Evolutionary conservation across 1,140 invertebrate species (phyloP), one percentile per base, ranked within the genome.

Genomic region (Plutomurus gul): DNA sequence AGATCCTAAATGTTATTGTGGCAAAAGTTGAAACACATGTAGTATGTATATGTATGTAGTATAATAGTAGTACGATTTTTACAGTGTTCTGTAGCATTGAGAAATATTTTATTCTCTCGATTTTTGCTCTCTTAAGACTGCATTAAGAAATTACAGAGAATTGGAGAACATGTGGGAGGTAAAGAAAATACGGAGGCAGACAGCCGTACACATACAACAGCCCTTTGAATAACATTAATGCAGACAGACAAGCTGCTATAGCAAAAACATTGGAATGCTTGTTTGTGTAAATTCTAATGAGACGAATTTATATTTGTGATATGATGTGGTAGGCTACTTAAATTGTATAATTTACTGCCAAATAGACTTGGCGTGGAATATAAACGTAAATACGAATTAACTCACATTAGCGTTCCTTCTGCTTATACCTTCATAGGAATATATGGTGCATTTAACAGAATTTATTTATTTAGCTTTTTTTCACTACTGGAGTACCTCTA

Each of bases 61-160:
- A n/a, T n/a, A n/a, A n/a, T n/a, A 43, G 39, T 33, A 36, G 30
- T 56, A 27, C 18, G 22, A n/a, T n/a, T 43, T 43, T 43, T 43
- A 10, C 16, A 30, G 16, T 65, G 8, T n/a, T n/a, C 13, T n/a
- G 27, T 33, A 56, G 27, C 22, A 33, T n/a, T n/a, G n/a, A n/a
- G n/a, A 65, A 65, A 65, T 30, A 65, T 27, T 65, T 65, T 65
- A 65, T 65, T 60, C 51, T 60, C n/a, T 60, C 33, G 33, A 60
- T 60, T 65, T 65, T 65, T 65, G 16, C 18, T 65, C 16, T 33
- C 56, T 65, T 30, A 27, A 65, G 56, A 30, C 56, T 30, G 20
- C 18, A 65, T 65, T 65, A 33, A 65, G 56, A 2, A 33, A 30
- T 65, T 33, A 65, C n/a, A n/a, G 56, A 65, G 56, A 30, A 65